phyloP scores from a whole-genome alignment of 2,797 vertebrate genomes.

The Percopsis omiscomaycus region DNA sequence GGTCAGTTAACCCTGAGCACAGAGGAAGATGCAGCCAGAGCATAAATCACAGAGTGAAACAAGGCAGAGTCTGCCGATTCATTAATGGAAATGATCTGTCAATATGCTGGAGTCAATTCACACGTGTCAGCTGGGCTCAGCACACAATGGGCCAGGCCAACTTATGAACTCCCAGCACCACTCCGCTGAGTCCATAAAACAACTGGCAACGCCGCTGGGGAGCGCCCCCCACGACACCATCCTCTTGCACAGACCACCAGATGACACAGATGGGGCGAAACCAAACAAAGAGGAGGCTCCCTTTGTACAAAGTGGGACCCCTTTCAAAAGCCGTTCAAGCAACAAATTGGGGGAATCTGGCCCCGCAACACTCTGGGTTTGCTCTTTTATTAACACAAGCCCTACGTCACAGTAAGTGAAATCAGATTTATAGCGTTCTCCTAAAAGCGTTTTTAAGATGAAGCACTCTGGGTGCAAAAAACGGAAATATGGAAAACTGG shows the following conservation, averaged over 20 bases:
- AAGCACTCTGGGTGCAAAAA: constrained; percentile 30
- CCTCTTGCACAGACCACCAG: constrained; percentile 91
- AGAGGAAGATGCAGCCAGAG: constrained; percentile 61
- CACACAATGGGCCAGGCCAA: constrained; percentile 87
- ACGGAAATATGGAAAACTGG: neutral
- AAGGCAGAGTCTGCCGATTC: constrained; percentile 87
- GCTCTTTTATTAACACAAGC: constrained; percentile 80
- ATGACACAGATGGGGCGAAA: constrained; percentile 97
- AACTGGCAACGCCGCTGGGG: constrained; percentile 90
- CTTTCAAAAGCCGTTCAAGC: constrained; percentile 91
- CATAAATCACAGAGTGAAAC: constrained; percentile 86
- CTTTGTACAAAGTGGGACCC: constrained; percentile 86
- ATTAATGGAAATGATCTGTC: constrained; percentile 97
- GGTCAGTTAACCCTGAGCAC: constrained; percentile 56
- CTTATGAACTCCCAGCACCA: constrained; percentile 96
- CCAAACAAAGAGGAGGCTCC: constrained; percentile 86
- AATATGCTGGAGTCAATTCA: constrained; percentile 94
- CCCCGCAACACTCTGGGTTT: constrained; percentile 77
- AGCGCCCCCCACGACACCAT: constrained; percentile 83
- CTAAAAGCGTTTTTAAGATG: constrained; percentile 54
- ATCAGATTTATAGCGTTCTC: constrained; percentile 76
- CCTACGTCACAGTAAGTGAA: constrained; percentile 74
- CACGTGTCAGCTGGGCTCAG: constrained; percentile 91
- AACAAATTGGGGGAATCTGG: constrained; percentile 88
- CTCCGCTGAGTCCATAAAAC: constrained; percentile 96